phyloP scores from a whole-genome alignment of 1,140 invertebrate genomes.

The Papilio helenus region DNA sequence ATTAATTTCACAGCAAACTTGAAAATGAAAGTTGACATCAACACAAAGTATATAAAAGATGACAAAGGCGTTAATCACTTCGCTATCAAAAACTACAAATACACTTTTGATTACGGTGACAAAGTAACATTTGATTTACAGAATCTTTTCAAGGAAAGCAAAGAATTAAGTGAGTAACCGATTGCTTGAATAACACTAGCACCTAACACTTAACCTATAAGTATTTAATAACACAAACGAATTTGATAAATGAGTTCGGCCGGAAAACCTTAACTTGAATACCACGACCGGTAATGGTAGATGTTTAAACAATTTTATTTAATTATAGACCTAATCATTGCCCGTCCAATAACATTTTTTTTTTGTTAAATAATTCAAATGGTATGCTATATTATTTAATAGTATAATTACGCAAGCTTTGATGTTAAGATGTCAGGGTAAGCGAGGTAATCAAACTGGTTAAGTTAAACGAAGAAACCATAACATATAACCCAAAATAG shows the following conservation, averaged over 20 bases:
- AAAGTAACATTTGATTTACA: slow-evolving; percentile 64
- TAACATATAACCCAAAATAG: neutral
- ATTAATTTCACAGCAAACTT: slow-evolving; percentile 65
- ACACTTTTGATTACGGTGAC: slow-evolving; percentile 73
- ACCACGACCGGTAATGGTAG: too few relatives aligned
- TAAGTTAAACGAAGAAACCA: neutral
- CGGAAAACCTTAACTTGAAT: too few relatives aligned
- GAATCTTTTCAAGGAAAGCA: slow-evolving; percentile 74
- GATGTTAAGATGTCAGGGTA: neutral
- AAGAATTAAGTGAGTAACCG: slow-evolving; percentile 70
- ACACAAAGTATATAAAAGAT: slow-evolving; percentile 73
- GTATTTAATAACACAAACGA: too few relatives aligned
- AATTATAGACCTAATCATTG: too few relatives aligned
- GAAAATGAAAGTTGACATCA: slow-evolving; percentile 70
- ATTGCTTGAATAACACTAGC: too few relatives aligned
- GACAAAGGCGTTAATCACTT: slow-evolving; percentile 64
- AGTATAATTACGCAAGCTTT: neutral
- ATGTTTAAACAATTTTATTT: too few relatives aligned
- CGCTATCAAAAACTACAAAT: slow-evolving; percentile 69
- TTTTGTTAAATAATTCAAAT: neutral
- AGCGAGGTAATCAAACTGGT: slow-evolving; percentile 7
- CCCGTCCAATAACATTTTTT: neutral
- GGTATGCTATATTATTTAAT: neutral
- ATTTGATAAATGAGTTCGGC: too few relatives aligned
- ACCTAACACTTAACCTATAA: too few relatives aligned